These are phyloP conservation scores for Todiramphus chloris DNA, from an alignment of 2,113 vertebrate genomes.

Conservation along the genomic window DNA sequence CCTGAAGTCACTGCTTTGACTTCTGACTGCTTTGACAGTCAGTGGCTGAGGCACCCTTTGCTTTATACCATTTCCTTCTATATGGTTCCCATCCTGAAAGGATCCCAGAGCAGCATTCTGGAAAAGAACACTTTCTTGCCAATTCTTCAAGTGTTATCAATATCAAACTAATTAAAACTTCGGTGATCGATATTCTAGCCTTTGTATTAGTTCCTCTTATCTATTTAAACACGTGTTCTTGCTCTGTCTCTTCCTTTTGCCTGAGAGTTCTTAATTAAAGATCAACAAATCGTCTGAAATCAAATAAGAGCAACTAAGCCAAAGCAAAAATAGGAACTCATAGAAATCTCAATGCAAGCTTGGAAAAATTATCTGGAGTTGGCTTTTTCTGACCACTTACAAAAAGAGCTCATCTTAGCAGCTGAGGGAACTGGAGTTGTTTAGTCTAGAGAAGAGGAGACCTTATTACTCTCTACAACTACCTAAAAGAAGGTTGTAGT, in stretches of 20 bases:
- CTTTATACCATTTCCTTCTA: neutral
- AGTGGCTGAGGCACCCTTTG: neutral
- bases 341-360: neutral
- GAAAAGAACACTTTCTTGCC: neutral
- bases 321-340: neutral
- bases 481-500: too few species aligned
- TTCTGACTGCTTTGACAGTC: too few species aligned
- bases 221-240: neutral
- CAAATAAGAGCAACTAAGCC: neutral
- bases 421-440: too few species aligned
- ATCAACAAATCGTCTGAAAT: slow-evolving; percentile 15
- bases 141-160: neutral
- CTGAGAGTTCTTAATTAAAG: slow-evolving; percentile 36
- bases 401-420: neutral
- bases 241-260: neutral
- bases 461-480: too few species aligned
- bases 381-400: neutral
- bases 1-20: neutral
- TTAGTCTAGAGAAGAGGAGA: too few species aligned
- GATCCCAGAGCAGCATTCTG: neutral
- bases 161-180: slow-evolving; percentile 37
- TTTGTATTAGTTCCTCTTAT: slow-evolving; percentile 30
- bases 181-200: neutral
- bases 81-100: neutral
- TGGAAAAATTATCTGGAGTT: neutral